Percentiles rank a stretch among this genome's conserved stretches.
Evolutionary conservation across 1,140 invertebrate genomes (phyloP).

Genomic region (Rhagoletis zephyria): DNA sequence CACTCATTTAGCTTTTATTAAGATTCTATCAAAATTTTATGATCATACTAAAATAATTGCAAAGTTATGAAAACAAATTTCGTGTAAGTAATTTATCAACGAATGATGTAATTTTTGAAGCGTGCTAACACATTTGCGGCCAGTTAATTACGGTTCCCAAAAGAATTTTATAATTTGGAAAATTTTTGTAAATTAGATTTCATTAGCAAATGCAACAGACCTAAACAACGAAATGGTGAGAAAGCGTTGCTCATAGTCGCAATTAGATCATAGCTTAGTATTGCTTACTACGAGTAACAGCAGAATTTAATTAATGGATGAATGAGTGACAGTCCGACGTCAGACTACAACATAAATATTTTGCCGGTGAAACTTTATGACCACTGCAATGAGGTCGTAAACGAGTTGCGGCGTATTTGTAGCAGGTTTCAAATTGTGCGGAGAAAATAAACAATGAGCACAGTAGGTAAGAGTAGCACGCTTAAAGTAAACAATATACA

Average conservation of each 20-base stretch:
- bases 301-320: neutral
- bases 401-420: constrained; percentile 20
- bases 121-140: neutral
- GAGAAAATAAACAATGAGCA: neutral
- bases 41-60: neutral
- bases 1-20: no score
- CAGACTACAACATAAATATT: neutral
- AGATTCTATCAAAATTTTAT: no score
- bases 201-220: neutral
- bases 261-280: neutral
- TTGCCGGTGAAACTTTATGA: constrained; percentile 25
- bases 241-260: neutral
- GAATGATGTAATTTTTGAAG: neutral
- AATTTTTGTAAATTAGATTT: constrained; percentile 14
- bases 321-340: neutral
- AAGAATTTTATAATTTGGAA: constrained; percentile 30
- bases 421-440: constrained; percentile 7
- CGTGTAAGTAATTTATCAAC: neutral
- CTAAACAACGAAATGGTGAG: neutral
- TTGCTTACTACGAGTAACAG: neutral
- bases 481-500: neutral
- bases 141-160: constrained; percentile 8
- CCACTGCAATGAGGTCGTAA: constrained; percentile 38
- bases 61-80: neutral
- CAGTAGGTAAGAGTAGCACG: neutral